Conservation (phyloP, 2,113 vertebrate species). For the Silurus asotus region DNA sequence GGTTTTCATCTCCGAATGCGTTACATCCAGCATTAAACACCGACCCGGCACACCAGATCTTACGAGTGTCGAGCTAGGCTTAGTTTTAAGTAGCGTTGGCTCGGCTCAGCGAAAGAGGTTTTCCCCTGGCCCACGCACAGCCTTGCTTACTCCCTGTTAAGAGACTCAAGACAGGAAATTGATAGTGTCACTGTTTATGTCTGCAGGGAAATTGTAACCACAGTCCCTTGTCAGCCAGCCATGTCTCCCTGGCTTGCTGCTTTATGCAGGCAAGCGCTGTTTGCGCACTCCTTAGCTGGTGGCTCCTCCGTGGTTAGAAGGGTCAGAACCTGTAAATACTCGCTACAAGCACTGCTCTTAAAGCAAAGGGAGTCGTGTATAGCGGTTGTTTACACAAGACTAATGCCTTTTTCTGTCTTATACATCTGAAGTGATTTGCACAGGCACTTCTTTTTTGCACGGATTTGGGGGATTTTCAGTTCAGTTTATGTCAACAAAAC, state of each 20-base stretch:
- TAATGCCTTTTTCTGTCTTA: constrained; percentile 21
- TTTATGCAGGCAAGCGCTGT: constrained; percentile 18
- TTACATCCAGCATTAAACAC: constrained; percentile 9
- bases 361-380: background rate
- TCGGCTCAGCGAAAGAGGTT: constrained; percentile 36
- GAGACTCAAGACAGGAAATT: constrained; percentile 68
- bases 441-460: constrained; percentile 3
- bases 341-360: constrained; percentile 15
- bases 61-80: constrained; percentile 23
- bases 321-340: constrained; percentile 46
- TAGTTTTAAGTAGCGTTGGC: constrained; percentile 39
- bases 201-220: constrained; percentile 70
- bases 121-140: constrained; percentile 48
- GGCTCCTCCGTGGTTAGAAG: constrained; percentile 30
- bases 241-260: constrained; percentile 23
- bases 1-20: constrained; percentile 12
- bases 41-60: background rate
- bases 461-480: background rate
- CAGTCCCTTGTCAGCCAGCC: constrained; percentile 59
- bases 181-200: constrained; percentile 75
- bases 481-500: too few relatives aligned
- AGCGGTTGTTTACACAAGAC: constrained; percentile 33
- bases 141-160: constrained; percentile 49
- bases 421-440: constrained; percentile 22
- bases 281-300: constrained; percentile 37